Percentiles rank a stretch among this genome's conserved stretches.
Conservation (phyloP, 2,113 vertebrate genomes). For the Malurus alboscapulatus region DNA sequence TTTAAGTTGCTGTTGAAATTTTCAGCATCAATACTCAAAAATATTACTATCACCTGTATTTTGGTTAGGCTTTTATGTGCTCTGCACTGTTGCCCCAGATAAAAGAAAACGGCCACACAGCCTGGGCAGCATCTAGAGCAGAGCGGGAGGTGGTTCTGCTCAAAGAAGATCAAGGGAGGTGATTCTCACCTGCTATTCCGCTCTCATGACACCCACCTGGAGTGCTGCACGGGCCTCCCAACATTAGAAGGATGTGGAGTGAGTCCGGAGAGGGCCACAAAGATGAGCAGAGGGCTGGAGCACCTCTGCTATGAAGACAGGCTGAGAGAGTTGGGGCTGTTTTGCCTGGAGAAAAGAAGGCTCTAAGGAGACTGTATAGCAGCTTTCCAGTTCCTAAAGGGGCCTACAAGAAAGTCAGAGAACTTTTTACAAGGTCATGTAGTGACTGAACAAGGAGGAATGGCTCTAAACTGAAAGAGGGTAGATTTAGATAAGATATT, state of each 20-base stretch:
- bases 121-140: neutral
- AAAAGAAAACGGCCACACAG: neutral
- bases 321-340: neutral
- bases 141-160: neutral
- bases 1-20: neutral
- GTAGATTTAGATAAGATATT: neutral
- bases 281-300: neutral
- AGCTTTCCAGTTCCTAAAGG: neutral
- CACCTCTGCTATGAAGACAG: neutral
- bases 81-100: neutral
- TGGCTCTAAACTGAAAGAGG: neutral
- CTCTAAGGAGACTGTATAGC: neutral
- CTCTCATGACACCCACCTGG: neutral
- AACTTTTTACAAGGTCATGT: neutral
- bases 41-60: neutral
- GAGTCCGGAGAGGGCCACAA: neutral
- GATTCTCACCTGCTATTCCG: rapidly evolving
- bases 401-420: neutral
- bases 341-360: neutral
- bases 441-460: neutral
- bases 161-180: neutral
- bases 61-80: neutral
- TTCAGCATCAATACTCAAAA: neutral
- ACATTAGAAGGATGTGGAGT: neutral
- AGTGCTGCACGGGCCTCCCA: neutral